Percentiles rank a stretch among this genome's conserved stretches.
phyloP scores from a whole-genome alignment of 2,888 invertebrate genomes.

The Coelopa pilipes region DNA sequence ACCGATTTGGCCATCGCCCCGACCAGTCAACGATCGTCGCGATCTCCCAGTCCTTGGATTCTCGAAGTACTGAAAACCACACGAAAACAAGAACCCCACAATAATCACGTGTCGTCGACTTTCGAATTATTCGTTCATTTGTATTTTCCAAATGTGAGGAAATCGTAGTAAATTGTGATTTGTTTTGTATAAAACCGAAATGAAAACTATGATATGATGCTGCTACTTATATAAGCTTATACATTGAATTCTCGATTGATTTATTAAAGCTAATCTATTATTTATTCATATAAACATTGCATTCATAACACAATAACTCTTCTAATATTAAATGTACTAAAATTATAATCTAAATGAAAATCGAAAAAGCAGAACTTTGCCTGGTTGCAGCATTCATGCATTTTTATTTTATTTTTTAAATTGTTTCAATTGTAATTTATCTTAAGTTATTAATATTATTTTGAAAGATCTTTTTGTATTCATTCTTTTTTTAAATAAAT shows the following conservation, averaged over 20 bases:
- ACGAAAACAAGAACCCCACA: background rate
- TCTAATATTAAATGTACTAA: constrained; percentile 24
- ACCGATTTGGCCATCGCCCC: too few relatives aligned
- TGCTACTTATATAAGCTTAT: too few relatives aligned
- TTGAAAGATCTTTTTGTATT: constrained; percentile 29
- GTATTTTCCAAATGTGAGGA: too few relatives aligned
- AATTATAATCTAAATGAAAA: constrained; percentile 6
- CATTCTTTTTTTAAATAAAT: constrained; percentile 38
- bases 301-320: background rate
- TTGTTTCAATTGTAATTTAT: constrained; percentile 8
- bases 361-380: constrained; percentile 22
- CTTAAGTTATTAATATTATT: constrained; percentile 26
- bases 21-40: too few relatives aligned
- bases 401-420: constrained; percentile 10
- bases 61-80: too few relatives aligned
- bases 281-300: background rate
- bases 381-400: constrained; percentile 26
- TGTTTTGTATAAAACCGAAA: background rate
- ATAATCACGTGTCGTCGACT: background rate
- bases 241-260: background rate
- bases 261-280: background rate
- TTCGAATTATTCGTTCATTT: background rate
- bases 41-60: too few relatives aligned
- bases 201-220: too few relatives aligned
- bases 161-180: background rate